Evolutionary conservation across 2,113 vertebrate species (phyloP), one percentile per base, ranked within the genome.

Genomic region (Beaufortia kweichowensis): DNA sequence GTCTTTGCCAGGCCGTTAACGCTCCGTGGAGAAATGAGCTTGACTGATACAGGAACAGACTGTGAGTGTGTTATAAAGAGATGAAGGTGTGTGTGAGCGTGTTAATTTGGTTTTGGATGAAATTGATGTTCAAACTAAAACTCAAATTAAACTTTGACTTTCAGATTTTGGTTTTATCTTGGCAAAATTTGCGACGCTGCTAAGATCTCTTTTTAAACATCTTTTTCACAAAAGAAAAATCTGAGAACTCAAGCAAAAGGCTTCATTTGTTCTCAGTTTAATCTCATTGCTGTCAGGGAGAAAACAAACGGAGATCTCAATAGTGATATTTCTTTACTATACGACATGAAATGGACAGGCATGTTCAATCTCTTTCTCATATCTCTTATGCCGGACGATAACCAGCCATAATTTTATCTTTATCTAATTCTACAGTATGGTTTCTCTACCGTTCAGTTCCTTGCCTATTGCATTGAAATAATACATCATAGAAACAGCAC

Each of bases 1-100:
- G 72, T 79, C 56, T 55, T 67, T 57, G 46, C 77, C 48, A 46
- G 31, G 66, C 60, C 7, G 21, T 71, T 75, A 72, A 61, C 53
- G 46, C 31, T 55, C 65, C 71, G 43, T 60, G 11, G 23, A 56
- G 48, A 63, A 50, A 35, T 31, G 64, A 55, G 46, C 50, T 79
- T 60, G 46, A 55, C 66, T 48, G 28, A 72, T 65, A 71, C 14
- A 35, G 26, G 50, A 79, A 39, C 21, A 46, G 33, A 31, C n/a
- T 79, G 43, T 41, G 76, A 48, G 55, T 61, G 57, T 70, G 35
- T 29, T 21, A 75, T 73, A 56, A 56, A 8, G n/a, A 53, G 56
- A 24, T 17, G 68, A 41, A n/a, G 29, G 60, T 43, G 59, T n/a
- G n/a, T n/a, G 50, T 79, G 59, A 50, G 19, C 28, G 15, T 29